phyloP scores from a whole-genome alignment of 2,113 vertebrate species.

The Equus quagga region DNA sequence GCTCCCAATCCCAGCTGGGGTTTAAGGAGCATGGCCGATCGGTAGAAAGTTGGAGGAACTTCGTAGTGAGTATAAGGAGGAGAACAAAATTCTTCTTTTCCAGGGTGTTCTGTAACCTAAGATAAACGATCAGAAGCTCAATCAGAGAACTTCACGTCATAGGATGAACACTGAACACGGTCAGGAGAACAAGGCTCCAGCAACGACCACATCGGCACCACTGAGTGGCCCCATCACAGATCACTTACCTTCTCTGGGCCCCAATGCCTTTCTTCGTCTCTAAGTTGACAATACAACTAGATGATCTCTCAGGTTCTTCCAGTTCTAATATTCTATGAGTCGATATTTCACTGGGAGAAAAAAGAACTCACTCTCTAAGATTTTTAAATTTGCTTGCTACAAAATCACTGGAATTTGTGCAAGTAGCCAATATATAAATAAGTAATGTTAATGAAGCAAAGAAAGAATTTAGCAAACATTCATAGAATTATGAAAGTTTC shows the following conservation, averaged over 20 bases:
- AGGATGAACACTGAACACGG: not conserved
- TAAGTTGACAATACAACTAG: not conserved
- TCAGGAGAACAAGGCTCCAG: too few relatives aligned
- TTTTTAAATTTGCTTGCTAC: not conserved
- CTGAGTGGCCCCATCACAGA: not conserved
- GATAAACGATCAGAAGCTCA: conserved; percentile 41
- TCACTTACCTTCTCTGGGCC: not conserved
- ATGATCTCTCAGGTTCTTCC: not conserved
- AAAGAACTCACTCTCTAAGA: not conserved
- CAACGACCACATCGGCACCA: not conserved
- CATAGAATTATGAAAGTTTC: not conserved
- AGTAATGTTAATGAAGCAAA: not conserved
- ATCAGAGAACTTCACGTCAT: not conserved
- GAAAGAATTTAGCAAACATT: not conserved
- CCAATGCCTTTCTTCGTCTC: not conserved
- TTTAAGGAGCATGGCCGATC: conserved; percentile 93
- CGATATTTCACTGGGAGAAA: not conserved
- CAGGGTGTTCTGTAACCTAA: conserved; percentile 87
- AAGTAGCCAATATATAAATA: not conserved
- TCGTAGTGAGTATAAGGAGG: conserved; percentile 87
- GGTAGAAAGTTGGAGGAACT: conserved; percentile 89
- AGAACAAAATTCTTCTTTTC: conserved; percentile 89
- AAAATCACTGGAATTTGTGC: not conserved
- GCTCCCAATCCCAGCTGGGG: conserved; percentile 96
- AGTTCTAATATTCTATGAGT: not conserved